phyloP scores from a whole-genome alignment of 1,140 invertebrate species.

The Sweltsa coloradensis region DNA sequence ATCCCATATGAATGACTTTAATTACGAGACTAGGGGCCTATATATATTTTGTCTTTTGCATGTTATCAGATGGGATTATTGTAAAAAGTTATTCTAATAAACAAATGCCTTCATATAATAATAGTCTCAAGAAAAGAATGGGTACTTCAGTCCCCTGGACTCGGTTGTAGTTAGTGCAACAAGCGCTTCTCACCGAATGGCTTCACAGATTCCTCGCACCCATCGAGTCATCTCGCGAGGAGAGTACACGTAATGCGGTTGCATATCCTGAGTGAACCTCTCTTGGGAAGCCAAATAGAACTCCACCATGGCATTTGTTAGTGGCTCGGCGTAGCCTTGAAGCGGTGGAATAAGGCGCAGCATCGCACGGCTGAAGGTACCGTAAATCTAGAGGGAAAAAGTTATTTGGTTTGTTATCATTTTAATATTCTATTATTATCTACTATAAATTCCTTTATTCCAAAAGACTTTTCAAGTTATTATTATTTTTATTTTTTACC shows the following conservation, averaged over 20 bases:
- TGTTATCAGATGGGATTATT: too few species aligned
- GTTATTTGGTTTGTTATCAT: too few species aligned
- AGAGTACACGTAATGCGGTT: slow-evolving; percentile 99
- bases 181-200: slow-evolving; percentile 49
- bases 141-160: too few species aligned
- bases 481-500: too few species aligned
- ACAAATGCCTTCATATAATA: too few species aligned
- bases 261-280: slow-evolving; percentile 98
- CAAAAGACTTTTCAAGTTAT: too few species aligned
- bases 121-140: too few species aligned
- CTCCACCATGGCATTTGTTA: slow-evolving; percentile 98
- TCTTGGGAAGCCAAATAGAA: slow-evolving; percentile 96
- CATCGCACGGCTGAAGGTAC: slow-evolving; percentile 97
- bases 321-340: slow-evolving; percentile 84
- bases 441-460: slow-evolving; percentile 5
- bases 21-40: too few species aligned
- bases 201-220: slow-evolving; percentile 98
- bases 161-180: too few species aligned
- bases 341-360: slow-evolving; percentile 80
- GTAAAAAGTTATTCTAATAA: too few species aligned
- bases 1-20: too few species aligned
- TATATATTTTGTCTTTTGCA: too few species aligned
- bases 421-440: background rate
- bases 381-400: slow-evolving; percentile 66
- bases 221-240: slow-evolving; percentile 99